These are phyloP conservation scores for Rhinoraja longicauda DNA, from an alignment of 2,797 vertebrate genomes.

Conservation along the genomic window DNA sequence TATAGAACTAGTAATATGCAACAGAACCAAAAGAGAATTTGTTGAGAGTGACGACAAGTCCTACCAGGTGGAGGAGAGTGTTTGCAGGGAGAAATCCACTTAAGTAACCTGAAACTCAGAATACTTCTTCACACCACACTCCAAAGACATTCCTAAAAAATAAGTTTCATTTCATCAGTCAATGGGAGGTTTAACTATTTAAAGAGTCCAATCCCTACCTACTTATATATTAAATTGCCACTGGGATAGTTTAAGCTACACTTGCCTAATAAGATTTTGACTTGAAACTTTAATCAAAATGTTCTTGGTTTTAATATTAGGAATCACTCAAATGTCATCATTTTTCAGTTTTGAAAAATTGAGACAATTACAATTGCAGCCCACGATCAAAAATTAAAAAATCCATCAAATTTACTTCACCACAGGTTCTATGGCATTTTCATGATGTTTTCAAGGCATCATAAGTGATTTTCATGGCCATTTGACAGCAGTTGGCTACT, in stretches of 20 bases:
- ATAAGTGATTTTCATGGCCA: background rate
- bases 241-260: background rate
- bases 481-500: background rate
- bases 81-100: background rate
- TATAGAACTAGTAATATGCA: too few relatives aligned
- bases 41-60: too few relatives aligned
- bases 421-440: background rate
- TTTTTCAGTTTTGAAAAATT: constrained; percentile 6
- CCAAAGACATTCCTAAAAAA: background rate
- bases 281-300: constrained; percentile 25
- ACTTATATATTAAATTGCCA: background rate
- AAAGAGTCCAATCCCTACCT: background rate
- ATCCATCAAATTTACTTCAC: constrained; percentile 13
- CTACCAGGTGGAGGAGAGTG: too few relatives aligned
- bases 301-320: constrained; percentile 11
- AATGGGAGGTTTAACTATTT: background rate
- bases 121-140: background rate
- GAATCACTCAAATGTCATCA: background rate
- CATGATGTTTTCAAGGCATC: background rate
- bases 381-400: background rate
- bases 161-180: background rate
- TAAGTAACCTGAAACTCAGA: background rate
- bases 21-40: too few relatives aligned
- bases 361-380: background rate
- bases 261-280: background rate